Percentiles rank a stretch among this genome's conserved stretches.
Evolutionary conservation across 1,140 invertebrate species (phyloP).

Genomic region (Oppia nitens): DNA sequence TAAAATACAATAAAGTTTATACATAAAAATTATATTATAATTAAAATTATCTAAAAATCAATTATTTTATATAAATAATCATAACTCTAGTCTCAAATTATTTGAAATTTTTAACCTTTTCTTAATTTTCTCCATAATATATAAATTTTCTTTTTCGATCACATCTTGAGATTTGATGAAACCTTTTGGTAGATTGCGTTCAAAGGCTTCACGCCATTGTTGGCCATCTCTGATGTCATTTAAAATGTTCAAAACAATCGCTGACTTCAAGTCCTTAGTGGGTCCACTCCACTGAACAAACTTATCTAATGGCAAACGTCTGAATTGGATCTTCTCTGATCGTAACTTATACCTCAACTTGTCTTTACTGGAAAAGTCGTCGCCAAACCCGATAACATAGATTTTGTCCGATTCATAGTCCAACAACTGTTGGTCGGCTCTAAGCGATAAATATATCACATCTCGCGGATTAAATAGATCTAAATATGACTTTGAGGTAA

Average conservation of each 20-base stretch:
- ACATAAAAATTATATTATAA: no score
- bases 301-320: background rate
- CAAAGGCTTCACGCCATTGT: background rate
- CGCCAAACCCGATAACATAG: background rate
- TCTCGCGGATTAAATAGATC: background rate
- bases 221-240: background rate
- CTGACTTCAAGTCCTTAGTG: background rate
- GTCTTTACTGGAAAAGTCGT: background rate
- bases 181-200: background rate
- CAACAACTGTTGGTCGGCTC: background rate
- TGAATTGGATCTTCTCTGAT: background rate
- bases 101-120: no score
- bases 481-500: background rate
- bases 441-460: background rate
- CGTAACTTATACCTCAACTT: background rate
- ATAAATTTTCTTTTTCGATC: background rate
- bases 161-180: background rate
- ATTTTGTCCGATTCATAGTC: background rate
- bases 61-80: no score
- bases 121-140: background rate
- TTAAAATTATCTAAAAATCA: no score
- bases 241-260: background rate
- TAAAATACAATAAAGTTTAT: no score
- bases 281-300: background rate
- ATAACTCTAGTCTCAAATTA: no score